Evolutionary conservation across 2,113 vertebrate genomes (phyloP), one percentile per base, ranked within the genome.

Genomic region (Genyomyrus donnyi): DNA sequence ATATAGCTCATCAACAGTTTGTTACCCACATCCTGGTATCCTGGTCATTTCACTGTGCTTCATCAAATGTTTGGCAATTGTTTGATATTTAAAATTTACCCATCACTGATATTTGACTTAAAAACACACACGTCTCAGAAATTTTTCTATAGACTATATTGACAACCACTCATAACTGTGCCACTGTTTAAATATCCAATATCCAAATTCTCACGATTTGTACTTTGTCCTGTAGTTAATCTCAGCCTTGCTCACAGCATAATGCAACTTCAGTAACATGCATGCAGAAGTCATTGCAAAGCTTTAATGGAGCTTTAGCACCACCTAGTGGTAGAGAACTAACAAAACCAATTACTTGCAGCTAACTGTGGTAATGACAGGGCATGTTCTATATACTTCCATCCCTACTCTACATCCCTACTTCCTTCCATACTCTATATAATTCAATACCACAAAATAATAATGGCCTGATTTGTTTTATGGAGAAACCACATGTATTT

Each of bases 241-340:
- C 5, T 42, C 74, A 19, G 31, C 74, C 35, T 19, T 19, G 74
- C 2, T 77, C 74, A 80, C 35, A 19, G 13, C 35, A 6, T 42
- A 80, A 80, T 21, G 15, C 35, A 39, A 80, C 13, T 80, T 27
- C 62, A 70, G 31, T 10, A 70, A 70, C 2, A 70, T 70, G n/a
- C 10, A 80, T 7, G 31, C 74, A 39, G 19, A n/a, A 45, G 87
- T 45, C 3, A 88, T 46, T 42, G 53, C 8, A n/a, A 45, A 42
- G 45, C 31, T 88, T 66, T 42, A 88, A 88, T 46, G 21, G 27
- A 62, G 17, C 11, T 42, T 50, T 50, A 88, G 42, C 45, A 49
- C 88, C 88, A 88, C 19, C 88, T 74, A 74, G 88, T 39, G 88
- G 88, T 17, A 27, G 27, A 70, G 27, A 70, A 31, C n/a, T 27